These are phyloP conservation scores for Philypnodon macrostomus DNA, from an alignment of 2,797 vertebrate genomes.

Conservation along the genomic window DNA sequence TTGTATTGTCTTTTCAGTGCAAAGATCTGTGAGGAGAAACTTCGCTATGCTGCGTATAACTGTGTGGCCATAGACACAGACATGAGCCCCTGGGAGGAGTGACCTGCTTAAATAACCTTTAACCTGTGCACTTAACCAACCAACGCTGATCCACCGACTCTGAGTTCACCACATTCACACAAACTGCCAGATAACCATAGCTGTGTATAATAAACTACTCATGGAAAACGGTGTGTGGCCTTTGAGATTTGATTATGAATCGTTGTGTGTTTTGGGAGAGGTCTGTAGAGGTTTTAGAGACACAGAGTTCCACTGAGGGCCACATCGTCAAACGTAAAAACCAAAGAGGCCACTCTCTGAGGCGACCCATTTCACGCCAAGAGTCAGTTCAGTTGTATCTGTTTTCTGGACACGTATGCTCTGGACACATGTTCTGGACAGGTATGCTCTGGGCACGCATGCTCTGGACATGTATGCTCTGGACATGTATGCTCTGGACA, in stretches of 20 bases:
- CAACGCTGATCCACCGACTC: conserved; percentile 26
- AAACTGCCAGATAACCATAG: conserved; percentile 51
- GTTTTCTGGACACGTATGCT: too few relatives aligned
- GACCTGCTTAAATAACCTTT: conserved; percentile 65
- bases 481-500: too few relatives aligned
- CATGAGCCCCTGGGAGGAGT: conserved; percentile 98
- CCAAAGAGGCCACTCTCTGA: too few relatives aligned
- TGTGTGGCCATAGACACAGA: conserved; percentile 98
- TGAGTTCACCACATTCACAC: conserved; percentile 41
- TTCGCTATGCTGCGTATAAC: conserved; percentile 97
- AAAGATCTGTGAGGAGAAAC: conserved; percentile 94
- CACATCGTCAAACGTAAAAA: too few relatives aligned
- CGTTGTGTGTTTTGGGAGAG: too few relatives aligned
- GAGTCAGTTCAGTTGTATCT: too few relatives aligned
- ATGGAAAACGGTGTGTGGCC: conserved; percentile 24
- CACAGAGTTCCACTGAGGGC: too few relatives aligned
- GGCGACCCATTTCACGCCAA: too few relatives aligned
- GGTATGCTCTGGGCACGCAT: too few relatives aligned
- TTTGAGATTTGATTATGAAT: conserved; percentile 2
- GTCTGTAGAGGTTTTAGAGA: too few relatives aligned
- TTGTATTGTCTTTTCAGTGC: conserved; percentile 74
- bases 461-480: too few relatives aligned
- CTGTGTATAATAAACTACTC: conserved; percentile 70
- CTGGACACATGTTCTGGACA: too few relatives aligned
- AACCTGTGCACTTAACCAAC: conserved; percentile 37